These are phyloP conservation scores for Eudasyphora cyanicolor DNA, from an alignment of 2,888 invertebrate species.

Conservation along the genomic window DNA sequence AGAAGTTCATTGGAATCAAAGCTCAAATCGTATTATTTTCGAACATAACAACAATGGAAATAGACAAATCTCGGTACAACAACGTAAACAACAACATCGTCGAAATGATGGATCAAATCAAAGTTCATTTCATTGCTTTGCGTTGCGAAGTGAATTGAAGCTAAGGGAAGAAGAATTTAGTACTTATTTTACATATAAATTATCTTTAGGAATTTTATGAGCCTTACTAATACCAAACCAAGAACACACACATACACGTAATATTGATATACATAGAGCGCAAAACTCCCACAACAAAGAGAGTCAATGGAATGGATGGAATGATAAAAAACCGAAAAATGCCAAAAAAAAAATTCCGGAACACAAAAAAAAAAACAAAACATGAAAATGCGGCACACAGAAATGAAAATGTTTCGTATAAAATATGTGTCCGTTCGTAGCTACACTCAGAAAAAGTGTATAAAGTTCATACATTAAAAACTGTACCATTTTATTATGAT, in stretches of 20 bases:
- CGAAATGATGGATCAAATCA: not conserved
- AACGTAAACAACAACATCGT: not conserved
- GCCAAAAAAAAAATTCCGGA: not conserved
- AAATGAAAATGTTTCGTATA: not conserved
- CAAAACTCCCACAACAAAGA: not conserved
- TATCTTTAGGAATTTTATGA: not conserved
- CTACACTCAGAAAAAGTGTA: not conserved
- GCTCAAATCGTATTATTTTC: not conserved
- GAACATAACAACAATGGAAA: not conserved
- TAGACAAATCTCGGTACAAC: not conserved
- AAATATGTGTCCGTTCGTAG: not conserved
- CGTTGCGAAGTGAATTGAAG: too few species aligned
- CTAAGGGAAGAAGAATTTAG: not conserved
- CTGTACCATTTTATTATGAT: too few species aligned
- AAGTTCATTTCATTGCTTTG: not conserved
- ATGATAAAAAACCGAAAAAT: not conserved
- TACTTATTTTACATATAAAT: not conserved
- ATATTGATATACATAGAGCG: not conserved
- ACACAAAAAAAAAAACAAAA: not conserved
- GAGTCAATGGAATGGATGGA: too few species aligned
- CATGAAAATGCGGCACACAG: not conserved
- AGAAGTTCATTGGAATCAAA: conserved; percentile 2
- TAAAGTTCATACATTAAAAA: too few species aligned
- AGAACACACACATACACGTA: too few species aligned
- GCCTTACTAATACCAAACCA: not conserved